Evolutionary conservation across 23 tunicate genomes (phyloP).

Genomic region (Phallusia fumigata): DNA sequence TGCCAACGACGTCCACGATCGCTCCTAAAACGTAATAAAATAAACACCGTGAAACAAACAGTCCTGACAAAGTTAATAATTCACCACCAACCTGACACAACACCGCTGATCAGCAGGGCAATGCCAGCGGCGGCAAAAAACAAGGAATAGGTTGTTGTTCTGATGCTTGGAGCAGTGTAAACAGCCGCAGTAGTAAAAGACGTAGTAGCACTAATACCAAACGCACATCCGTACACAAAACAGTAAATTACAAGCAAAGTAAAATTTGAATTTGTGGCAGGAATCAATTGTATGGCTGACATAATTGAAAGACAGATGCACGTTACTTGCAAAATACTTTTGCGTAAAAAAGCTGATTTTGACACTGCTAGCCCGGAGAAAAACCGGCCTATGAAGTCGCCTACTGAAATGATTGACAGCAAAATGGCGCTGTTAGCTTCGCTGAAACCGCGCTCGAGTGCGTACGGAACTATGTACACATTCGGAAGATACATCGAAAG

Average conservation of each 20-base stretch:
- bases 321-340: constrained; percentile 20
- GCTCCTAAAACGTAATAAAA: not conserved
- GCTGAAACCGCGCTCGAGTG: constrained; percentile 19
- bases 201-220: not conserved
- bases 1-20: not conserved
- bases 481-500: constrained; percentile 27
- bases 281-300: not conserved
- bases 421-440: constrained; percentile 36
- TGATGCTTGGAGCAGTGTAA: not conserved
- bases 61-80: not conserved
- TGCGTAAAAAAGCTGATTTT: not conserved
- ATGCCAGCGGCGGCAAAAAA: not conserved
- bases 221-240: not conserved
- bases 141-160: not conserved
- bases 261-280: not conserved
- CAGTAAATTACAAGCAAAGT: not conserved
- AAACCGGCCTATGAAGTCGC: constrained; percentile 57
- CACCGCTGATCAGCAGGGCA: not conserved
- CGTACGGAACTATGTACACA: constrained; percentile 47
- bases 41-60: not conserved
- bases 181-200: not conserved
- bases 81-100: not conserved
- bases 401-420: constrained; percentile 51
- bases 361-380: constrained; percentile 28
- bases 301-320: not conserved